A percentile compares a stretch with the other conserved stretches of the same genome.
phyloP scores from a whole-genome alignment of 2,888 invertebrate genomes.

The Cosmopolites sordidus region DNA sequence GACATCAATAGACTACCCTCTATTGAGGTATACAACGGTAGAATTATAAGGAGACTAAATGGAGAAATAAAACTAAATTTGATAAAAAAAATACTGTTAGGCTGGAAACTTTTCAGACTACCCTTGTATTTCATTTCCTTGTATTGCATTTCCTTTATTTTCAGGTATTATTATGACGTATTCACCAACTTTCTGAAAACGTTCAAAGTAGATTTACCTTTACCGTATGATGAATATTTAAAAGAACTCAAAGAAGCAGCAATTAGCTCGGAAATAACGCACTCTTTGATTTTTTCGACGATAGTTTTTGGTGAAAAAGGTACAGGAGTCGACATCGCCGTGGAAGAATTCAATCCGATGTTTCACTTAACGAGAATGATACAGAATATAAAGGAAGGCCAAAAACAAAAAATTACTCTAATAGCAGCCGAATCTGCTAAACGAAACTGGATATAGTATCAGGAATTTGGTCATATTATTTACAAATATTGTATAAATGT shows the following conservation, averaged over 20 bases:
- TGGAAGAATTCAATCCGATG: conserved; percentile 5
- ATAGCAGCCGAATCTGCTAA: background rate
- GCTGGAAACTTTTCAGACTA: no score
- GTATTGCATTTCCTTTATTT: background rate
- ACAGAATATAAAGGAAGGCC: background rate
- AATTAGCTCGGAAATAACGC: background rate
- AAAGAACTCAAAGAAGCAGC: conserved; percentile 9
- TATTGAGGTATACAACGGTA: no score
- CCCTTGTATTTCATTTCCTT: background rate
- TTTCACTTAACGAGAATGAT: conserved; percentile 3
- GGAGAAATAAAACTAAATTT: no score
- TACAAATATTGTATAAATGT: no score
- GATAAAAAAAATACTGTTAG: no score
- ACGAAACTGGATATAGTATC: conserved; percentile 11
- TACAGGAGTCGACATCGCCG: background rate
- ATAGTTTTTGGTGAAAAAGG: conserved; percentile 13
- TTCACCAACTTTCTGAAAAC: background rate
- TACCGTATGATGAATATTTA: conserved; percentile 12
- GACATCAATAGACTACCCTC: no score
- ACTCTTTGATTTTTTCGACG: conserved; percentile 9
- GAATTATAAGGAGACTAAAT: no score
- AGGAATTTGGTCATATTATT: no score
- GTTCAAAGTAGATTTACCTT: conserved; percentile 5
- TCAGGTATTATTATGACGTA: conserved; percentile 15
- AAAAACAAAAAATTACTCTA: background rate